Evolutionary conservation across 2,888 invertebrate genomes (phyloP).

Genomic region (Athetis lepigone): DNA sequence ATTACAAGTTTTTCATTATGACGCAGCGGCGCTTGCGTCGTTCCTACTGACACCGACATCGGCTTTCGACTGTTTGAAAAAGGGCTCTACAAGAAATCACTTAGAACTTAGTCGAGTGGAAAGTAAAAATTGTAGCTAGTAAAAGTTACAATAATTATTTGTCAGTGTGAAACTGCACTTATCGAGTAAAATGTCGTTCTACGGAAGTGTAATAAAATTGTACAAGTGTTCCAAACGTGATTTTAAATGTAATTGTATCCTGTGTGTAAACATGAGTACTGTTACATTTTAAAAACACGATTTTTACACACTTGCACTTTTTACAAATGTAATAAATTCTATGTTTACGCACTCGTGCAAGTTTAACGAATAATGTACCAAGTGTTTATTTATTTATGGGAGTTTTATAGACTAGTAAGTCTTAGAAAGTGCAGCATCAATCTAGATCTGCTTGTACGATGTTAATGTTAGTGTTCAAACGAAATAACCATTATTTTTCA

Average conservation of each 20-base stretch:
- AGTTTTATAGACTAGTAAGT: constrained; percentile 31
- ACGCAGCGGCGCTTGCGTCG: constrained; percentile 58
- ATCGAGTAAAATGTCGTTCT: constrained; percentile 21
- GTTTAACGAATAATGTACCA: no score
- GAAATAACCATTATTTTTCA: neutral
- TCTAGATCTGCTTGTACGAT: constrained; percentile 27
- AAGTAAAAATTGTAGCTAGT: constrained; percentile 82
- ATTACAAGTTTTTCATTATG: constrained; percentile 62
- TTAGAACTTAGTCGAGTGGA: constrained; percentile 69
- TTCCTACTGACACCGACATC: constrained; percentile 61
- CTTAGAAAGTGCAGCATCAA: constrained; percentile 29
- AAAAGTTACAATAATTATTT: constrained; percentile 75
- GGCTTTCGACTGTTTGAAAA: constrained; percentile 81
- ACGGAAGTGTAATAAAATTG: neutral
- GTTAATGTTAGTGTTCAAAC: constrained; percentile 20
- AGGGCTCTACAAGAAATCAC: constrained; percentile 76
- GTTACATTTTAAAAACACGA: no score
- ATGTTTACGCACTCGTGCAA: constrained; percentile 6
- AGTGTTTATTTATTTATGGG: no score
- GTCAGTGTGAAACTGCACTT: constrained; percentile 60
- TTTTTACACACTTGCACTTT: no score
- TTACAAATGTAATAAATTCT: neutral
- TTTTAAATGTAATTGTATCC: neutral
- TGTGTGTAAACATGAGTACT: no score
- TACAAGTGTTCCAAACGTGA: constrained; percentile 1